Evolutionary conservation across 2,113 vertebrate species (phyloP).

Genomic region (Prolemur simus): DNA sequence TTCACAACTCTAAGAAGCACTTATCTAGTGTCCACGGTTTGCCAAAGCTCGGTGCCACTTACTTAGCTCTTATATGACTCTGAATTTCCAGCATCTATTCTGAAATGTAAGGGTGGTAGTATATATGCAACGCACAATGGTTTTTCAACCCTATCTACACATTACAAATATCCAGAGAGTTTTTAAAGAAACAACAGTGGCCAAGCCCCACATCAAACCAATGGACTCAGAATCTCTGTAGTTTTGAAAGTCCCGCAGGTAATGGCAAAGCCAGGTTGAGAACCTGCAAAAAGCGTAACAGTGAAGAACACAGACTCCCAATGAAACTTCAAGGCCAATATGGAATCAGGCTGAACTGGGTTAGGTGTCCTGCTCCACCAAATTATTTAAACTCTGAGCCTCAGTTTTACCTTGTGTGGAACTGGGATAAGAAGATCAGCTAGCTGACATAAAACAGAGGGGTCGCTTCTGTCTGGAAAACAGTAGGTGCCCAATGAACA

Average conservation of each 20-base stretch:
- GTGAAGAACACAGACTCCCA: neutral
- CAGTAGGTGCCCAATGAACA: neutral
- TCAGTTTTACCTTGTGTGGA: neutral
- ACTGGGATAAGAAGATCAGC: neutral
- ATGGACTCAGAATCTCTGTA: neutral
- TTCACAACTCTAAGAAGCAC: neutral
- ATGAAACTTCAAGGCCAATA: neutral
- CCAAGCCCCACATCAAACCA: neutral
- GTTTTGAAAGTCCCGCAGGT: neutral
- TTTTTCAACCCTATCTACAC: neutral
- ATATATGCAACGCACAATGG: rapidly evolving
- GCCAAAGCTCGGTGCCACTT: neutral
- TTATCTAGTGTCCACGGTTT: neutral
- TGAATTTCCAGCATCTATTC: neutral
- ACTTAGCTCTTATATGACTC: neutral
- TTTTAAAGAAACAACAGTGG: neutral
- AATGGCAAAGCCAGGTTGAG: neutral
- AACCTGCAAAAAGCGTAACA: neutral
- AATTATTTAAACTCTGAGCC: neutral
- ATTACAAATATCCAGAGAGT: no score
- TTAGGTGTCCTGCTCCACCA: neutral
- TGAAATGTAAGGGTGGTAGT: rapidly evolving
- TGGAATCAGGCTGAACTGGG: neutral
- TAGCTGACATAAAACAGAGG: rapidly evolving
- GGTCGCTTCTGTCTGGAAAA: neutral